Evolutionary conservation across 2,113 vertebrate species (phyloP).

Genomic region (Protobothrops flavoviridis): DNA sequence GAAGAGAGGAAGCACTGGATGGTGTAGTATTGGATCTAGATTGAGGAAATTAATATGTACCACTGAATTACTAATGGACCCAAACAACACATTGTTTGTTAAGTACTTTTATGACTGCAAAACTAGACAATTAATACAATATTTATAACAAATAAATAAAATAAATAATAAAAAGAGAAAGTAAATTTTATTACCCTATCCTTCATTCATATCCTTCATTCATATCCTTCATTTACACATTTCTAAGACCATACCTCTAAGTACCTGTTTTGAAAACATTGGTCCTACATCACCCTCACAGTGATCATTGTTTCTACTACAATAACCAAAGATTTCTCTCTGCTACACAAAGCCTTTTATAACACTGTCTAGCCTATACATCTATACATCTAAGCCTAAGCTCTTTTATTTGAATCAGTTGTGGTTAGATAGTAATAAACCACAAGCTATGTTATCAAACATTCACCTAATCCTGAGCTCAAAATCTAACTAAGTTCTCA

Average conservation of each 20-base stretch:
- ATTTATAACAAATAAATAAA: too few species aligned
- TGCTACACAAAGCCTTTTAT: neutral
- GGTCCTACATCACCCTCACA: neutral
- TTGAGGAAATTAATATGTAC: too few species aligned
- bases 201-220: neutral
- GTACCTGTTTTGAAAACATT: neutral
- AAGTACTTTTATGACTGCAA: too few species aligned
- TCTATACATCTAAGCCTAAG: neutral
- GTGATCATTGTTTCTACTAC: neutral
- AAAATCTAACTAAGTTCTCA: neutral
- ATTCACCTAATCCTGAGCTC: neutral
- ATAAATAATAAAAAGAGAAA: neutral
- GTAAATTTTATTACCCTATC: neutral
- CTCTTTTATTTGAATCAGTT: neutral
- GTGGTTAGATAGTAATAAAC: neutral
- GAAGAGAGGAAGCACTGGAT: too few species aligned
- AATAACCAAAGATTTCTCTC: neutral
- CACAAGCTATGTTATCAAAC: neutral
- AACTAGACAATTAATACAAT: too few species aligned
- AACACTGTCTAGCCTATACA: too few species aligned
- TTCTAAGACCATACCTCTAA: neutral
- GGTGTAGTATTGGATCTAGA: too few species aligned
- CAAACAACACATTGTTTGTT: too few species aligned
- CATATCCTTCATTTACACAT: neutral
- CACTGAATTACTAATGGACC: too few species aligned